phyloP scores from a whole-genome alignment of 2,888 invertebrate species.

The Bellardia bayeri region DNA sequence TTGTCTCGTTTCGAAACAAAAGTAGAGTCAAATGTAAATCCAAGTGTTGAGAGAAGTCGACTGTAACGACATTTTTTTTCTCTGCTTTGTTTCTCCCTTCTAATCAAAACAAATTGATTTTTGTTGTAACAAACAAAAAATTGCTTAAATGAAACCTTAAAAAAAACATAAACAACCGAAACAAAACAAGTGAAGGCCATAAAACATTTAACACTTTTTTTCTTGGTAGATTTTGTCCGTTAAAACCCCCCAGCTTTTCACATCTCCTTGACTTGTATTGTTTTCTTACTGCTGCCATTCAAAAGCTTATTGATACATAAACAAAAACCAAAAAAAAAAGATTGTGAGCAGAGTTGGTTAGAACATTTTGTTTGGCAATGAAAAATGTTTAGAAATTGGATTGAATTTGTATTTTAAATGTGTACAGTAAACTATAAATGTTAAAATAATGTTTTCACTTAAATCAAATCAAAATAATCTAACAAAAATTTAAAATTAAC shows the following conservation, averaged over 20 bases:
- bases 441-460: neutral
- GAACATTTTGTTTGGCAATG: too few relatives aligned
- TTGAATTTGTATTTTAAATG: too few relatives aligned
- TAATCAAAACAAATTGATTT: slow-evolving; percentile 64
- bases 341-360: neutral
- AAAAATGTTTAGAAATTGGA: too few relatives aligned
- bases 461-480: neutral
- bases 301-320: slow-evolving; percentile 4
- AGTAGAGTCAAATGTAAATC: neutral
- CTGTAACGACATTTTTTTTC: slow-evolving; percentile 16
- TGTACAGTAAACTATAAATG: too few relatives aligned
- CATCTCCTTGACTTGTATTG: neutral
- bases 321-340: neutral
- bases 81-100: slow-evolving; percentile 13
- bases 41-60: neutral
- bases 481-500: neutral
- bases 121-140: slow-evolving; percentile 15
- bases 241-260: neutral
- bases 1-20: neutral
- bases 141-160: slow-evolving; percentile 3
- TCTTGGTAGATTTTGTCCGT: neutral
- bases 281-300: neutral
- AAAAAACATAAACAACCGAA: neutral
- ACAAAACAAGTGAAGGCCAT: slow-evolving; percentile 27
- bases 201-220: slow-evolving; percentile 42